A percentile compares a stretch with the other conserved stretches of the same genome.
Conservation (phyloP, 2,888 invertebrate species). For the Stramonita haemastoma region DNA sequence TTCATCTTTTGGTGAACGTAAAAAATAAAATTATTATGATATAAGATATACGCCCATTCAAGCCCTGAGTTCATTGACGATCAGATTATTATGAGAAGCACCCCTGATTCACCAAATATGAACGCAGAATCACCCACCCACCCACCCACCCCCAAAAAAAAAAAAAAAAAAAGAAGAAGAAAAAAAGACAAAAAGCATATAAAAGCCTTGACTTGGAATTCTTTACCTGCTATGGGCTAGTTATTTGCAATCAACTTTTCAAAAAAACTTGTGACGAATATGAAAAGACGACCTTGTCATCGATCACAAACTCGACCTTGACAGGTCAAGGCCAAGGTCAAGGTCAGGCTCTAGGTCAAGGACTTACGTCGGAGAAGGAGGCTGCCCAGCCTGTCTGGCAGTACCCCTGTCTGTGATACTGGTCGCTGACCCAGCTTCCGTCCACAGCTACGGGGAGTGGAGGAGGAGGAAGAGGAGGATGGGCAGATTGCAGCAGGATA, state of each 20-base stretch:
- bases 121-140: no score
- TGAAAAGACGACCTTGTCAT: no score
- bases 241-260: no score
- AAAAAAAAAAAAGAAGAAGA: not conserved
- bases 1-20: no score
- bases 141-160: not conserved
- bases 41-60: no score
- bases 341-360: not conserved
- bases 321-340: slow-evolving; percentile 14
- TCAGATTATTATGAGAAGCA: no score
- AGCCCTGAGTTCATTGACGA: no score
- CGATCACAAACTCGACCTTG: not conserved
- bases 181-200: no score
- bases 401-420: slow-evolving; percentile 89
- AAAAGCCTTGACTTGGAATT: no score
- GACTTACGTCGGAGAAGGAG: slow-evolving; percentile 86
- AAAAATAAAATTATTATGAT: no score
- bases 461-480: slow-evolving; percentile 79
- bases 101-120: no score
- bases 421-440: slow-evolving; percentile 49
- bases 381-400: slow-evolving; percentile 98
- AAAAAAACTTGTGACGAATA: no score
- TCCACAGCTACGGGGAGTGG: slow-evolving; percentile 49
- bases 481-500: slow-evolving; percentile 80
- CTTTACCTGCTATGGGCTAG: not conserved